These are phyloP conservation scores for Agrotis puta DNA, from an alignment of 2,888 invertebrate species.

Conservation along the genomic window DNA sequence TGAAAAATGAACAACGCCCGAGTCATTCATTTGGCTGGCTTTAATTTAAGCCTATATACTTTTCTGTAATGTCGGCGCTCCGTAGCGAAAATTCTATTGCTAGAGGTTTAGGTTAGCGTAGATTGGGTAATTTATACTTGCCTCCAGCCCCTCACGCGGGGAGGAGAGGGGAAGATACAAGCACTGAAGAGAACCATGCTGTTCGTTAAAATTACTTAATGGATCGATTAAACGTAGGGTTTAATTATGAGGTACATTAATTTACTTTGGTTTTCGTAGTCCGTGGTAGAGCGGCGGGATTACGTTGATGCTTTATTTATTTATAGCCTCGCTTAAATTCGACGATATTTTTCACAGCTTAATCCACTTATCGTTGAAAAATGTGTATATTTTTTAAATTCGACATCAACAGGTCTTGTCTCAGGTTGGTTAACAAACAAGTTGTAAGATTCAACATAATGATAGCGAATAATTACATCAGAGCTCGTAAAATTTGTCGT, in stretches of 20 bases:
- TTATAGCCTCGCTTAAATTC: slow-evolving; percentile 62
- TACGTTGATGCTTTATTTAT: slow-evolving; percentile 65
- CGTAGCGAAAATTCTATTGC: slow-evolving; percentile 87
- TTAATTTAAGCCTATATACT: slow-evolving; percentile 86
- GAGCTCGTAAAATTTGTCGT: slow-evolving; percentile 81
- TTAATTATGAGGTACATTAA: slow-evolving; percentile 82
- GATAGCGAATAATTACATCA: slow-evolving; percentile 78
- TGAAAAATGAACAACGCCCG: slow-evolving; percentile 68
- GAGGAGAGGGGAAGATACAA: slow-evolving; percentile 77
- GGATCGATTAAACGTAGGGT: slow-evolving; percentile 84
- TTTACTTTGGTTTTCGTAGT: slow-evolving; percentile 69
- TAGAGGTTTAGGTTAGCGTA: slow-evolving; percentile 87
- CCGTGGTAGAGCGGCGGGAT: slow-evolving; percentile 61
- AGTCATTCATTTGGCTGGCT: slow-evolving; percentile 79
- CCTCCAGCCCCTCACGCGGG: slow-evolving; percentile 78
- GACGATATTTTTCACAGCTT: slow-evolving; percentile 62
- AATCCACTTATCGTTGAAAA: slow-evolving; percentile 59
- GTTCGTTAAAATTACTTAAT: slow-evolving; percentile 88
- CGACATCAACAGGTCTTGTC: slow-evolving; percentile 67
- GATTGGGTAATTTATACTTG: slow-evolving; percentile 91
- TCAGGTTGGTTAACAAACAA: slow-evolving; percentile 62
- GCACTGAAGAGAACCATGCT: slow-evolving; percentile 81
- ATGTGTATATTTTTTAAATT: slow-evolving; percentile 49
- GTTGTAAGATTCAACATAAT: slow-evolving; percentile 69
- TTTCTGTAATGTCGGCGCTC: slow-evolving; percentile 84